These are phyloP conservation scores for Dermatemys mawii DNA, from an alignment of 2,113 vertebrate species.

Conservation along the genomic window DNA sequence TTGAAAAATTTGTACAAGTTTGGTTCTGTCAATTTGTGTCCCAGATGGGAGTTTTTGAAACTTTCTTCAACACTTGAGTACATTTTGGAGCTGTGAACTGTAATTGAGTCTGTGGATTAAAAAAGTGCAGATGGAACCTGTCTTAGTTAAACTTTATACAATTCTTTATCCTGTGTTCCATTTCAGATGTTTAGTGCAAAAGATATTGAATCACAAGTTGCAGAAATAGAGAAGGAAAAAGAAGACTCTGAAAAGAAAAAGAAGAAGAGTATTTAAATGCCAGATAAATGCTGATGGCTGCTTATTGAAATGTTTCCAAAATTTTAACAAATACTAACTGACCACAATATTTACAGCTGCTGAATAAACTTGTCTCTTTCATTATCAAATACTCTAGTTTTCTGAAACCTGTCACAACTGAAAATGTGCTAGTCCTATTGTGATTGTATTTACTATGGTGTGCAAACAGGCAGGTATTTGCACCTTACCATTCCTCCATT, in stretches of 20 bases:
- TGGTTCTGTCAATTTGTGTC: not conserved
- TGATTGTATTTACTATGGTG: not conserved
- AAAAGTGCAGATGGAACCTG: not conserved
- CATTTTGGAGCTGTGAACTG: not conserved
- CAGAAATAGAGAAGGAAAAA: constrained; percentile 84
- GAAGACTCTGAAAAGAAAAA: constrained; percentile 85
- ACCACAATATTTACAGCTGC: not conserved
- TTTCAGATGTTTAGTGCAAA: constrained; percentile 83
- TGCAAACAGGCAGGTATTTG: not conserved
- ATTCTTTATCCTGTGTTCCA: not conserved
- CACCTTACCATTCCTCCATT: rapidly evolving
- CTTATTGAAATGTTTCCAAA: not conserved
- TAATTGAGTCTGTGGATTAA: not conserved
- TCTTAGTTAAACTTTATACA: not conserved
- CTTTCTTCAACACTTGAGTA: not conserved
- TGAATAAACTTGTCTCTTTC: not conserved
- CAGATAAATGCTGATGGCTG: not conserved
- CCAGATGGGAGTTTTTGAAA: not conserved
- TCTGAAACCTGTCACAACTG: not conserved
- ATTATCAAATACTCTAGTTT: not conserved
- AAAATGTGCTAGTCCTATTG: not conserved
- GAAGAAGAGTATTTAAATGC: constrained; percentile 72
- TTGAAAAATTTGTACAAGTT: not conserved
- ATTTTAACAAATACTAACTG: constrained; percentile 5
- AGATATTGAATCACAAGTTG: constrained; percentile 83